A percentile compares a stretch with the other conserved stretches of the same genome.
Evolutionary conservation across 2,797 vertebrate species (phyloP).

Genomic region (Sebastes ruberrimus): DNA sequence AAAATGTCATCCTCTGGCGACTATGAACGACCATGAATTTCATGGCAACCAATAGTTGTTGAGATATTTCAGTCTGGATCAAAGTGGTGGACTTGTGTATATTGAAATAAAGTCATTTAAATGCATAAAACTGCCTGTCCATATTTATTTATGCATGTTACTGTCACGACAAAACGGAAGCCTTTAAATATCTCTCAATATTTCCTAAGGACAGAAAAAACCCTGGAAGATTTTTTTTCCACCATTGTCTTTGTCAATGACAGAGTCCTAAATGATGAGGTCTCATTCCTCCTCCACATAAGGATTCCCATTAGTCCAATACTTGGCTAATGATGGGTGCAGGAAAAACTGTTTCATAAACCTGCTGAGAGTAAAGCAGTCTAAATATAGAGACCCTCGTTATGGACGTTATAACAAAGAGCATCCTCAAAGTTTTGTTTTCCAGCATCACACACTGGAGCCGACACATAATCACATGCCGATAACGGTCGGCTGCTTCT

Average conservation of each 20-base stretch:
- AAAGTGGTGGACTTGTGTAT: neutral
- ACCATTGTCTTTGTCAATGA: neutral
- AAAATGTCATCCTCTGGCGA: neutral
- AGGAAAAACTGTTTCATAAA: conserved; percentile 46
- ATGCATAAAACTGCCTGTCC: neutral
- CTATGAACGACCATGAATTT: neutral
- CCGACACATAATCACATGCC: conserved; percentile 34
- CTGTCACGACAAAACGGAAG: neutral
- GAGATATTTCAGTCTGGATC: neutral
- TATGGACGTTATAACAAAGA: conserved; percentile 47
- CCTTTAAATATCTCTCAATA: neutral
- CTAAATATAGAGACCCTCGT: conserved; percentile 56
- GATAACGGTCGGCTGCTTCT: conserved; percentile 43
- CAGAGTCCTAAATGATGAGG: conserved; percentile 23
- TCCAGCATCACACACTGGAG: conserved; percentile 38
- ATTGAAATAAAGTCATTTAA: neutral
- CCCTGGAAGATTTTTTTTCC: neutral
- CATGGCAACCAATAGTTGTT: neutral
- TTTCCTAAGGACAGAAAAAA: neutral
- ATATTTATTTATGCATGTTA: neutral
- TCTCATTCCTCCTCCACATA: conserved; percentile 22
- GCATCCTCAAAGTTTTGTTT: conserved; percentile 40
- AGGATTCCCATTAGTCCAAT: conserved; percentile 14
- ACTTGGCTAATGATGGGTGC: conserved; percentile 28
- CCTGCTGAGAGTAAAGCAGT: conserved; percentile 21